Conservation (phyloP, 2,113 vertebrate species). For the Ammodytes dubius region DNA sequence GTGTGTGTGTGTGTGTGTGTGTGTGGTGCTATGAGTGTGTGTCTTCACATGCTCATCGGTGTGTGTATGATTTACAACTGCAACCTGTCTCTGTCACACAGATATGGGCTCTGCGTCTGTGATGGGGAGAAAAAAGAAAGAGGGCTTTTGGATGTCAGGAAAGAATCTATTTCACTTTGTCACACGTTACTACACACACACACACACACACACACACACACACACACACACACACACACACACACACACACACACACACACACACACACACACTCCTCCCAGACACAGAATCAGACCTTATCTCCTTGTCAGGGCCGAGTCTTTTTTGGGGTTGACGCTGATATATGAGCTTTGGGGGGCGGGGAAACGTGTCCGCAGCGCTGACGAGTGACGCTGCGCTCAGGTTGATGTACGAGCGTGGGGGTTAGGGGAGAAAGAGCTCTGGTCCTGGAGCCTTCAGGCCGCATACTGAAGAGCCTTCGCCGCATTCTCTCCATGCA, state of each 20-base stretch:
- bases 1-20: constrained; percentile 4
- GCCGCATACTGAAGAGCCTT: constrained; percentile 59
- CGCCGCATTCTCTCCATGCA: constrained; percentile 58
- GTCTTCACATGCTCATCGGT: constrained; percentile 20
- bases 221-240: constrained; percentile 47
- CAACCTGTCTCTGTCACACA: constrained; percentile 75
- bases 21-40: constrained; percentile 32
- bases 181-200: constrained; percentile 55
- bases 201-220: constrained; percentile 51
- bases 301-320: constrained; percentile 68
- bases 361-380: too few relatives aligned
- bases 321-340: constrained; percentile 80
- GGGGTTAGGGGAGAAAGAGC: constrained; percentile 55
- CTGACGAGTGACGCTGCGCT: constrained; percentile 33
- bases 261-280: constrained; percentile 40
- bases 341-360: constrained; percentile 79
- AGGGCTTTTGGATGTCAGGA: constrained; percentile 68
- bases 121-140: constrained; percentile 62
- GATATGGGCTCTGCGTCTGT: constrained; percentile 66
- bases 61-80: constrained; percentile 79
- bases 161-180: constrained; percentile 77
- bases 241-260: constrained; percentile 50
- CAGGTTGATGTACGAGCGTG: too few relatives aligned
- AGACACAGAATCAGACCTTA: constrained; percentile 74
- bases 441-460: constrained; percentile 66